A percentile compares a stretch with the other conserved stretches of the same genome.
Conservation (phyloP, 2,797 vertebrate genomes). For the Sebastes flavidus region DNA sequence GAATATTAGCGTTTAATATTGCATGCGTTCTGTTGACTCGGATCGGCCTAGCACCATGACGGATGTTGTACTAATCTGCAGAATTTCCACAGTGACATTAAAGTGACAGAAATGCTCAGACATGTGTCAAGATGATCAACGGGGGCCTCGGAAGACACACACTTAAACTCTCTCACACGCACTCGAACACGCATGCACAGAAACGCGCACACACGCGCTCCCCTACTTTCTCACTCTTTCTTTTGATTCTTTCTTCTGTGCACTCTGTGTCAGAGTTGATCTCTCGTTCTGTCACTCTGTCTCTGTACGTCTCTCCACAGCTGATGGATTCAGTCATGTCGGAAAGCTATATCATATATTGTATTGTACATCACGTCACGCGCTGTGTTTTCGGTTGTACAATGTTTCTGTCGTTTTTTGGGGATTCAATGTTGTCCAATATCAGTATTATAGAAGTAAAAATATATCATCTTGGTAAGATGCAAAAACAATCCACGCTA, state of each 20-base stretch:
- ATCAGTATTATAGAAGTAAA: background rate
- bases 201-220: conserved; percentile 24
- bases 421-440: background rate
- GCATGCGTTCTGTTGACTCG: conserved; percentile 82
- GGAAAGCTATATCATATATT: conserved; percentile 70
- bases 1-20: conserved; percentile 85
- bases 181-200: conserved; percentile 22
- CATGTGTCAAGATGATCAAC: conserved; percentile 85
- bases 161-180: conserved; percentile 64
- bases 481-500: background rate
- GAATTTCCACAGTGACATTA: conserved; percentile 85
- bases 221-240: conserved; percentile 54
- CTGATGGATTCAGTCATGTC: conserved; percentile 64
- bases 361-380: conserved; percentile 44
- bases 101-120: conserved; percentile 84
- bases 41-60: conserved; percentile 77
- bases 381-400: conserved; percentile 8
- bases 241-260: conserved; percentile 76
- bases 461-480: background rate
- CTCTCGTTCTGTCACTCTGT: conserved; percentile 68
- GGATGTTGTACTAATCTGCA: conserved; percentile 82
- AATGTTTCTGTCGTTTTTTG: background rate
- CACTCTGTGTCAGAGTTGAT: conserved; percentile 77
- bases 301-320: conserved; percentile 48
- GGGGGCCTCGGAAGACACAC: conserved; percentile 70